phyloP scores from a whole-genome alignment of 2,113 vertebrate species.

The Regulus satrapa region DNA sequence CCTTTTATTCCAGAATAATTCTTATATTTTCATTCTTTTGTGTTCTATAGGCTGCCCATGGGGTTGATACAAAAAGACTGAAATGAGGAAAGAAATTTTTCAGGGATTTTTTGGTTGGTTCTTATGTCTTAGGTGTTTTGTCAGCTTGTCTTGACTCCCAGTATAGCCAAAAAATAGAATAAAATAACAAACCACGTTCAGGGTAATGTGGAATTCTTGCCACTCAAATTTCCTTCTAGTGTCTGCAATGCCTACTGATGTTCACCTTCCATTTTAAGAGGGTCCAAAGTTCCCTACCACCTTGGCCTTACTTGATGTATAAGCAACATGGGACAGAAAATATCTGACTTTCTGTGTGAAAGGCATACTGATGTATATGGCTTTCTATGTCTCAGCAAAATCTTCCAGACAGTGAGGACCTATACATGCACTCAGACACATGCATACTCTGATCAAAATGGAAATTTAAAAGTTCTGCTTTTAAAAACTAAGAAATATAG shows the following conservation, averaged over 20 bases:
- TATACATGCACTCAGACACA: neutral
- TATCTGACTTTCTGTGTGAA: neutral
- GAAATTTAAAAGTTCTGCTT: constrained; percentile 8
- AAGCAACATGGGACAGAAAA: neutral
- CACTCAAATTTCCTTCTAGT: neutral
- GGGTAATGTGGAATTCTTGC: neutral
- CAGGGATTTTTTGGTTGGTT: neutral
- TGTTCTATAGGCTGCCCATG: neutral
- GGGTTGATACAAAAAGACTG: neutral
- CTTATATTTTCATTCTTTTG: neutral
- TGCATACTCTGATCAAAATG: neutral
- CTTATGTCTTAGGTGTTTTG: neutral
- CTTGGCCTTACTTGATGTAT: neutral
- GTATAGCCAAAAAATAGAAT: neutral
- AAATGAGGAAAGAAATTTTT: neutral
- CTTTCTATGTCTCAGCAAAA: neutral
- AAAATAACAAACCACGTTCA: neutral
- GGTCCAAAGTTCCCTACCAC: neutral
- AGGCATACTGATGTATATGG: neutral
- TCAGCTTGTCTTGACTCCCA: neutral
- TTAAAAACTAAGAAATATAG: neutral
- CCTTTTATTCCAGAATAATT: neutral
- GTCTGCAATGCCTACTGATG: neutral
- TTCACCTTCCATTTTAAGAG: neutral
- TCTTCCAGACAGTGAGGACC: neutral